Base-by-base conservation (phyloP, 2,888 invertebrate genomes). In the Muscina levida region DNA sequence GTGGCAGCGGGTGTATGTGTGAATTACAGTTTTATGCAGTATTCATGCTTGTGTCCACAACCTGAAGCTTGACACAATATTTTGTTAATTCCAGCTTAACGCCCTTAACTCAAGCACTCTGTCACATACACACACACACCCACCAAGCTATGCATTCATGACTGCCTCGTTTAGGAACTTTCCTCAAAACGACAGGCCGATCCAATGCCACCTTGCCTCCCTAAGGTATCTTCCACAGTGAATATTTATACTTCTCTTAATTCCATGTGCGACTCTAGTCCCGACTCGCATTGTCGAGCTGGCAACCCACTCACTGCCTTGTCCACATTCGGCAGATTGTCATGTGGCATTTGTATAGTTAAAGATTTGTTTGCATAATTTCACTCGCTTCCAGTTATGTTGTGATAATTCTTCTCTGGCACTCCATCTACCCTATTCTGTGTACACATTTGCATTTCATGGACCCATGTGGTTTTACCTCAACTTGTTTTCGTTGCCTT, bases 81-180 rank as follows among this genome's bases (percentile, higher is more conserved):
- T 84, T 83, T 82, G 83, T 84, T 84, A 83, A 83, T 84, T 84
- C 83, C 80, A 83, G 83, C 68, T 79, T 82, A 82, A 79, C 83
- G 75, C 84, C 80, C 82, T 72, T 70, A 77, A 74, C 71, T 77
- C 77, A 78, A 77, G 44, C 79, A 77, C 31, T 31, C 31, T 31
- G 31, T 31, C 48, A 56, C 19, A 42, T 17, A 37, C 37, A 26
- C 65, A 53, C 15, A 70, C 62, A 67, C 68, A 72, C 56, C 24
- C 26, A 53, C 67, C n/a, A n/a, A n/a, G n/a, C n/a, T n/a, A 67
- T 42, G 62, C 62, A 53, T 68, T 19, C 19, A 53, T 24, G n/a
- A 57, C 24, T 19, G 85, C 86, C 86, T 86, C 84, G 85, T 31
- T 31, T 85, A 86, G 44, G 13, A 65, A 48, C 37, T 57, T 31